Percentiles rank a stretch among this genome's conserved stretches.
These are phyloP conservation scores for Lycocorax pyrrhopterus DNA, from an alignment of 2,113 vertebrate species.

Conservation along the genomic window DNA sequence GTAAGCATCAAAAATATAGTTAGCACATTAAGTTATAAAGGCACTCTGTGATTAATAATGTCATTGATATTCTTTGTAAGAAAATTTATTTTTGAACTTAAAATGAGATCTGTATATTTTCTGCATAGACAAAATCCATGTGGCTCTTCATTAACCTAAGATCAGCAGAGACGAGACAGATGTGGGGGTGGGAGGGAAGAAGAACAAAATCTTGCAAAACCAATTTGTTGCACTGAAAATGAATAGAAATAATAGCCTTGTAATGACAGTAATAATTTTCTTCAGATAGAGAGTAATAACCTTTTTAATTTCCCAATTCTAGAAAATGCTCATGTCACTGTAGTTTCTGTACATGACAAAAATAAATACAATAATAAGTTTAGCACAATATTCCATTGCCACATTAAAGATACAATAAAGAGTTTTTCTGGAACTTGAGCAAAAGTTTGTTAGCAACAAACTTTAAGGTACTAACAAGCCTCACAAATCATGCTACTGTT, in stretches of 20 bases:
- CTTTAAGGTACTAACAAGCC: not conserved
- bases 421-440: not conserved
- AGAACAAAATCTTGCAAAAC: not conserved
- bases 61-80: not conserved
- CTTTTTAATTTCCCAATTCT: not conserved
- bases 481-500: not conserved
- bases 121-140: not conserved
- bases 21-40: not conserved
- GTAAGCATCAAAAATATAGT: not conserved
- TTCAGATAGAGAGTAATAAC: not conserved
- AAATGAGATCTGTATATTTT: not conserved
- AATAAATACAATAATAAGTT: not conserved
- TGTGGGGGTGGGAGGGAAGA: not conserved
- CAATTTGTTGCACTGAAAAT: not conserved
- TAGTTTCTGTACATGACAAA: not conserved
- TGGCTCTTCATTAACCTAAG: not conserved
- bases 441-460: not conserved
- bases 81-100: not conserved
- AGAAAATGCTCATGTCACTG: not conserved
- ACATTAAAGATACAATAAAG: not conserved
- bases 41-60: not conserved
- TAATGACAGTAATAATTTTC: not conserved
- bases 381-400: not conserved
- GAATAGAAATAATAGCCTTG: not conserved
- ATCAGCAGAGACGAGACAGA: not conserved